Percentiles rank a stretch among this genome's conserved stretches.
These are phyloP conservation scores for Listronotus bonariensis DNA, from an alignment of 1,140 invertebrate genomes.

Conservation along the genomic window DNA sequence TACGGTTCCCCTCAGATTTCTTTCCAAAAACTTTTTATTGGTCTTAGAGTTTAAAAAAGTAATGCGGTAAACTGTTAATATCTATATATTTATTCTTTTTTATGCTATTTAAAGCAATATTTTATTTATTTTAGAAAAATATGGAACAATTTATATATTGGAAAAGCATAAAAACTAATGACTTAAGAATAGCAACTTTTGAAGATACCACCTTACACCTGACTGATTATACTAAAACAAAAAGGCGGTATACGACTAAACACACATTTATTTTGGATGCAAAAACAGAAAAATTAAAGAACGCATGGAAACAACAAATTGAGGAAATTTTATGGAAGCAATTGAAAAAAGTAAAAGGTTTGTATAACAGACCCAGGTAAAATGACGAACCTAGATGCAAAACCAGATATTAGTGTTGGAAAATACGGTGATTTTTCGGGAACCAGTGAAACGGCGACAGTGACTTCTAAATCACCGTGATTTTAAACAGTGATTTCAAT, in stretches of 20 bases:
- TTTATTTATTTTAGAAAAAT: constrained; percentile 39
- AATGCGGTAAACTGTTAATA: too few relatives aligned
- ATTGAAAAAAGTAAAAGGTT: constrained; percentile 46
- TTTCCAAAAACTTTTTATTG: too few relatives aligned
- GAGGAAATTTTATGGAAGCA: constrained; percentile 47
- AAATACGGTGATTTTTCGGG: too few relatives aligned
- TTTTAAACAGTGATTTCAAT: too few relatives aligned
- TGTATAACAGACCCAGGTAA: neutral
- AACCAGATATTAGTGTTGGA: too few relatives aligned
- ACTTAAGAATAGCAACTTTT: constrained; percentile 43
- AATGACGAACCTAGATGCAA: too few relatives aligned
- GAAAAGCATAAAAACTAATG: constrained; percentile 44
- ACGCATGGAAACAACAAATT: constrained; percentile 44
- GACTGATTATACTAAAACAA: constrained; percentile 44
- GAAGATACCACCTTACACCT: constrained; percentile 43
- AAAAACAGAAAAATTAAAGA: constrained; percentile 42
- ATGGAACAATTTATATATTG: constrained; percentile 41
- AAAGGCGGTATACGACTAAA: constrained; percentile 32
- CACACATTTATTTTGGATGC: constrained; percentile 44
- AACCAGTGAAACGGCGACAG: too few relatives aligned
- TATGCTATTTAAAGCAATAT: neutral
- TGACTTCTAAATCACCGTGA: too few relatives aligned
- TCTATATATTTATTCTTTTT: too few relatives aligned
- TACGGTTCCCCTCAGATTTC: too few relatives aligned
- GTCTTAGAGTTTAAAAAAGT: too few relatives aligned